phyloP scores from a whole-genome alignment of 1,140 invertebrate species.

The Zophobas atratus region DNA sequence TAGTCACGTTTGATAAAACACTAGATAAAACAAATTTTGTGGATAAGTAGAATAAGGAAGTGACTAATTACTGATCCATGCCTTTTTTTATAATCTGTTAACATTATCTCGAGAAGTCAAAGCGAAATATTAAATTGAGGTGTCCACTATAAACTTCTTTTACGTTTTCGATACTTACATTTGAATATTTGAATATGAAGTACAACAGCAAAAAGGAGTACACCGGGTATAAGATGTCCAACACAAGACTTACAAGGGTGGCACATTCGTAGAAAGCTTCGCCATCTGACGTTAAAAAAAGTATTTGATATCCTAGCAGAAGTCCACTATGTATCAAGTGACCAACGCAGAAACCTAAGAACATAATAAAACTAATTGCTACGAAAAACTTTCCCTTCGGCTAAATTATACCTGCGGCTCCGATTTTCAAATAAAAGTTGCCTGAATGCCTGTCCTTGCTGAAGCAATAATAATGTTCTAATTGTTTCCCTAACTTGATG shows the following conservation, averaged over 20 bases:
- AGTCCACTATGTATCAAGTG: conserved; percentile 80
- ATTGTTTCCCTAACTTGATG: conserved; percentile 60
- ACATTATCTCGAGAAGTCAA: too few relatives aligned
- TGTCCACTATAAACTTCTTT: too few relatives aligned
- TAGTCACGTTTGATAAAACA: too few relatives aligned
- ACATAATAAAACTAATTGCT: conserved; percentile 41
- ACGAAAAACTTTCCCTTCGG: background rate
- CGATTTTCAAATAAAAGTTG: conserved; percentile 82
- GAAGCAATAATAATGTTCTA: conserved; percentile 74
- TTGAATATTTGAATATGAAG: conserved; percentile 85
- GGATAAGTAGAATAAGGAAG: too few relatives aligned
- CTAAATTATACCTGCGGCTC: conserved; percentile 76
- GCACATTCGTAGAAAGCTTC: conserved; percentile 69
- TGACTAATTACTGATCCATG: too few relatives aligned
- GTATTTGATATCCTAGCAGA: conserved; percentile 76
- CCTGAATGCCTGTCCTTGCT: conserved; percentile 77
- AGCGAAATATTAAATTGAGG: too few relatives aligned
- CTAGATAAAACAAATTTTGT: too few relatives aligned
- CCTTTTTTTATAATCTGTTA: too few relatives aligned
- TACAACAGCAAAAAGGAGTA: conserved; percentile 82
- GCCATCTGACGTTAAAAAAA: conserved; percentile 70
- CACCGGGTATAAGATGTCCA: conserved; percentile 76
- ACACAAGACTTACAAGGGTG: conserved; percentile 69
- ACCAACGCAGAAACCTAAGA: conserved; percentile 81
- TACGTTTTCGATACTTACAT: conserved; percentile 70